Evolutionary conservation across 2,113 vertebrate species (phyloP), one percentile per base, ranked within the genome.

Genomic region (Saccopteryx leptura): DNA sequence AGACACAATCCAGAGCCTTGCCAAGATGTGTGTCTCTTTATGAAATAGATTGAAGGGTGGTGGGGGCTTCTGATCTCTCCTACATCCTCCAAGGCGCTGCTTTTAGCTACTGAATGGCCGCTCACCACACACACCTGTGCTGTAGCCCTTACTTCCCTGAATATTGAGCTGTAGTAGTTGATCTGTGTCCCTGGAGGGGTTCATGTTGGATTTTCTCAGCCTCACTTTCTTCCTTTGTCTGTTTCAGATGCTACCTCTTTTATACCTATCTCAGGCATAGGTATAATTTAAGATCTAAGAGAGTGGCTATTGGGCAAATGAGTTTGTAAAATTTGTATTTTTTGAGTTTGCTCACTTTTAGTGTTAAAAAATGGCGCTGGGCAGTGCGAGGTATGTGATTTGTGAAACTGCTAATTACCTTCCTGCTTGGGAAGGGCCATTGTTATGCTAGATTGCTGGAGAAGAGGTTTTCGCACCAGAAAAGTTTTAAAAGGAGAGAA

Each of bases 1-100:
- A 94, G 95, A 88, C 93, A 56, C 65, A 96, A 83, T 72, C 87
- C 92, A 68, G 85, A 88, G 71, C 84, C 88, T 88, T 15, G 68
- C 91, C 94, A 71, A 82, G 78, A 92, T 72, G 60, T 24, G 21
- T 63, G 83, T 31, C 86, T 97, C 90, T 74, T 95, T 86, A 68
- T 48, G 92, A 86, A 94, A 12, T 2, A 69, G 74, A 26, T 9
- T 0, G 33, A 39, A n/a, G 52, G 78, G 56, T 19, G 56, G 28
- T 39, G 5, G 12, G 14, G 75, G n/a, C 21, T 52, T 54, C 88
- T 74, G 75, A 80, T 95, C 93, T 74, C 58, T 66, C 61, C 89
- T 66, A 46, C 91, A 81, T 60, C 74, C 63, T 61, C 90, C 24
- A 54, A 1, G 23, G 6, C 65, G 24, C 39, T 91, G 28, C 23